A percentile compares a stretch with the other conserved stretches of the same genome.
Evolutionary conservation across 2,113 vertebrate species (phyloP).

Genomic region (Camarhynchus parvulus): DNA sequence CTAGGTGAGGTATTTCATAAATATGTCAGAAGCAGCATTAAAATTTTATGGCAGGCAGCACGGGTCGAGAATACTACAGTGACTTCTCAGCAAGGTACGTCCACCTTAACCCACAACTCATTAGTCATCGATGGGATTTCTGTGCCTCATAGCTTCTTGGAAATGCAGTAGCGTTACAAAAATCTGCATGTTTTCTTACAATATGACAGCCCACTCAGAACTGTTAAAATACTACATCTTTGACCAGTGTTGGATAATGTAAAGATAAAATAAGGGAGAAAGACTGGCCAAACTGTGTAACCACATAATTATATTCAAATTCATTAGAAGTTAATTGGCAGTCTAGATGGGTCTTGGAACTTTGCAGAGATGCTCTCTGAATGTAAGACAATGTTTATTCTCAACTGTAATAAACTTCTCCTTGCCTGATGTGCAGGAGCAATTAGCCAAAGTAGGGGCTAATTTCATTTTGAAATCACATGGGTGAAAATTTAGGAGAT

Average conservation of each 20-base stretch:
- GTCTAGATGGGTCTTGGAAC: neutral
- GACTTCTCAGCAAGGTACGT: constrained; percentile 82
- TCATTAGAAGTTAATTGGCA: constrained; percentile 21
- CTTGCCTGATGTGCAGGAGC: neutral
- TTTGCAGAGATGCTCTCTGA: neutral
- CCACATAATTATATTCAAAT: neutral
- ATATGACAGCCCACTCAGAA: neutral
- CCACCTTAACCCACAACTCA: constrained; percentile 76
- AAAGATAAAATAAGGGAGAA: neutral
- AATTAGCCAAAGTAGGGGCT: neutral
- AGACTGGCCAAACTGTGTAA: neutral
- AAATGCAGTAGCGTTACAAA: constrained; percentile 27
- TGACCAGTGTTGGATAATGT: neutral
- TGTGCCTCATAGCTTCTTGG: constrained; percentile 25
- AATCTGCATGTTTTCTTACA: constrained; percentile 24
- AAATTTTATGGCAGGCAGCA: constrained; percentile 83
- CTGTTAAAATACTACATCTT: neutral
- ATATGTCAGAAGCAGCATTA: constrained; percentile 81
- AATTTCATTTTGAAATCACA: neutral
- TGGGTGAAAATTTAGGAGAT: fast-evolving
- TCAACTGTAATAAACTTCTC: neutral
- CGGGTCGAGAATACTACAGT: constrained; percentile 74
- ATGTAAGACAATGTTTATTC: neutral
- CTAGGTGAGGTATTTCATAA: constrained; percentile 76
- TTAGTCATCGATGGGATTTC: constrained; percentile 71